Evolutionary conservation across 2,888 invertebrate genomes (phyloP).

Genomic region (Gibbula magus): DNA sequence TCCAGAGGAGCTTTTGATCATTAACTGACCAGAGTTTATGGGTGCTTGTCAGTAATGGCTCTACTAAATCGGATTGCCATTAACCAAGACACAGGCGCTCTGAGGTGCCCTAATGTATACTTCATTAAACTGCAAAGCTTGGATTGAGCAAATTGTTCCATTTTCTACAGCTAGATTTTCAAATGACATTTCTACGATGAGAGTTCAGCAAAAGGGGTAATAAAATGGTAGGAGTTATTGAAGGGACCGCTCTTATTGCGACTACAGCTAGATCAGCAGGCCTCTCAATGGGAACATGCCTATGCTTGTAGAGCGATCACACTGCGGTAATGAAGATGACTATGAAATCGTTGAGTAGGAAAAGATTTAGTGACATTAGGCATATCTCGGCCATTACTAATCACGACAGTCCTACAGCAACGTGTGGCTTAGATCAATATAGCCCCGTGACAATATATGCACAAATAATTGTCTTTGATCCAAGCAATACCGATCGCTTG

Average conservation of each 20-base stretch:
- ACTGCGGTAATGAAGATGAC: neutral
- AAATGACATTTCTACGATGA: neutral
- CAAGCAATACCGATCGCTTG: neutral
- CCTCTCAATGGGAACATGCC: too few species aligned
- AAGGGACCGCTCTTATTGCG: neutral
- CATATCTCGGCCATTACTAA: neutral
- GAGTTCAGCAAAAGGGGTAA: neutral
- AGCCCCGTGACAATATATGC: neutral
- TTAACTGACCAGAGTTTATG: conserved; percentile 12
- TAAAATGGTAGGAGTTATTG: neutral
- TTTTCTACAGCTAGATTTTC: neutral
- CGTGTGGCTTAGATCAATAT: too few species aligned
- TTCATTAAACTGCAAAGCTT: neutral
- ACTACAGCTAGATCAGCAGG: too few species aligned
- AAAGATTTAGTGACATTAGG: neutral
- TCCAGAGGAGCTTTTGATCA: conserved; percentile 4
- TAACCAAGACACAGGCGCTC: neutral
- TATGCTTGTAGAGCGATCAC: too few species aligned
- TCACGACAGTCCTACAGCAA: neutral
- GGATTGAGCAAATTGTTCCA: neutral
- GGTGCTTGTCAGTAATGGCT: conserved; percentile 8
- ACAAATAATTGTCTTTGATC: neutral
- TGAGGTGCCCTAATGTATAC: neutral
- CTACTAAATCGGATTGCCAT: conserved; percentile 15
- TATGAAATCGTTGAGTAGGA: neutral